Base-by-base conservation (phyloP, 2,797 vertebrate species). In the Champsocephalus esox region DNA sequence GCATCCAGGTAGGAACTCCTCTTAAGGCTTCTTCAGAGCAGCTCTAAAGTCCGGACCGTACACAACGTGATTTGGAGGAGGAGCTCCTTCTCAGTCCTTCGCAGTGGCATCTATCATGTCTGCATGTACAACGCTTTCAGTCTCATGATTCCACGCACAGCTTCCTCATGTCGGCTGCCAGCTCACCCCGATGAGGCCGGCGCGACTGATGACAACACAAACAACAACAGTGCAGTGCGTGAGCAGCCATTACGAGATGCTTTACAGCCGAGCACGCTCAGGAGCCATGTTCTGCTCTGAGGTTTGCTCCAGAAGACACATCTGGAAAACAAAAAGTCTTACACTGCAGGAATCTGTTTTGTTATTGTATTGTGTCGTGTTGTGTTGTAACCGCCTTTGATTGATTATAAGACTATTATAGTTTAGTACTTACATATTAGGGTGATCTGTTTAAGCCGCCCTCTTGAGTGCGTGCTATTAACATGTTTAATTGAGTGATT, bases 1-100 rank as follows among this genome's bases (percentile, higher is more conserved):
- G 97, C 85, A 96, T 99, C n/a, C 21, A 21, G 21, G 21, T 21
- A 21, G 21, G 21, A 21, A 21, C 21, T 21, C 21, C 21, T 21
- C 21, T 21, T 21, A 2, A 21, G 5, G 28, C 8, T 65, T 67
- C 63, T 48, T 49, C 34, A 24, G n/a, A 13, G 4, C 16, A 16
- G 34, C 6, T 38, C 1, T 38, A 38, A 38, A 38, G 34, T 9
- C 7, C 2, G 34, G 6, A 38, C 34, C 1, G 34, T 38, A 1
- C 0, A 38, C 8, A 38, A 38, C 55, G 13, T 3, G 38, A 34
- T 75, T 69, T 67, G 38, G 32, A n/a, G n/a, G n/a, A 44, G 24
- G 12, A 48, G 49, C 52, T 16, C 24, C 66, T 66, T 52, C 45
- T 28, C 58, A 54, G 48, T 54, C 55, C 11, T 19, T 9, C 12